These are phyloP conservation scores for Morus bassanus DNA, from an alignment of 2,797 vertebrate species.

Conservation along the genomic window DNA sequence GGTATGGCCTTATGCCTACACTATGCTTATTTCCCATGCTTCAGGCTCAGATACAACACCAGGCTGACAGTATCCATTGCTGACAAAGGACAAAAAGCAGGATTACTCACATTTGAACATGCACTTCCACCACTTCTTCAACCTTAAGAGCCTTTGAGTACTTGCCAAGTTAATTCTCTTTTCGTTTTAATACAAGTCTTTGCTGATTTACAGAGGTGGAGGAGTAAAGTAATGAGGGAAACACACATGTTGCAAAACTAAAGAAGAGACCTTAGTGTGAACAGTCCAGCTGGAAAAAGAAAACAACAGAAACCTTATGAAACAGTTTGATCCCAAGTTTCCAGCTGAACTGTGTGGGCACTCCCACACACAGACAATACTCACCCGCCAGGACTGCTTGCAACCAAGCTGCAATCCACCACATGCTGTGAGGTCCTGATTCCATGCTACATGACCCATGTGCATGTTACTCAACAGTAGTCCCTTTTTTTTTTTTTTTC, in stretches of 20 bases:
- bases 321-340: neutral
- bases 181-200: neutral
- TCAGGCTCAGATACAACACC: neutral
- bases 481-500: neutral
- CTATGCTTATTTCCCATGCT: neutral
- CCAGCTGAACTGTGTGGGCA: neutral
- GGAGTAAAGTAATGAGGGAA: neutral
- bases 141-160: neutral
- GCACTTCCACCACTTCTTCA: neutral
- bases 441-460: neutral
- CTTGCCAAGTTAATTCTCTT: neutral
- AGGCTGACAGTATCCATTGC: neutral
- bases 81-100: neutral
- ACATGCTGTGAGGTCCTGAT: neutral
- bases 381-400: neutral
- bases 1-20: neutral
- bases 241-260: neutral
- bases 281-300: slow-evolving; percentile 15
- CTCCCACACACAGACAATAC: neutral
- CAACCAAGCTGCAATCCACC: neutral
- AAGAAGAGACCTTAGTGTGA: neutral
- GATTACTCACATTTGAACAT: neutral
- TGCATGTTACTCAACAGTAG: neutral
- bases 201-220: neutral
- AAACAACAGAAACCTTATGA: neutral